Percentiles rank a stretch among this genome's conserved stretches.
phyloP scores from a whole-genome alignment of 2,888 invertebrate genomes.

The Platycheirus rosarum region DNA sequence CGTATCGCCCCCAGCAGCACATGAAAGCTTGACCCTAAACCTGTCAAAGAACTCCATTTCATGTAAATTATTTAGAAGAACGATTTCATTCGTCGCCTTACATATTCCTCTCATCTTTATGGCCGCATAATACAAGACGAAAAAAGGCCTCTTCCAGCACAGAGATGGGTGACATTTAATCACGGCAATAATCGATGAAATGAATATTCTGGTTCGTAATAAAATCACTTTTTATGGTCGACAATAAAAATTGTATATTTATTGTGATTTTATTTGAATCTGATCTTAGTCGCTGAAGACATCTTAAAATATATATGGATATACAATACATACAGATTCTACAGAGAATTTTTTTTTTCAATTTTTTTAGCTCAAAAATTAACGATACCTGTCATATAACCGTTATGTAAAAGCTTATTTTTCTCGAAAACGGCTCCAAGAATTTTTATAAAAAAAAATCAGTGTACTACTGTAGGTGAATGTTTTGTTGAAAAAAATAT shows the following conservation, averaged over 20 bases:
- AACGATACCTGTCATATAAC: too few relatives aligned
- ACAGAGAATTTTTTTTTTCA: not conserved
- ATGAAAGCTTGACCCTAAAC: constrained; percentile 72
- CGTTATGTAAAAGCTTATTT: too few relatives aligned
- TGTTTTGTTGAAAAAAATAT: too few relatives aligned
- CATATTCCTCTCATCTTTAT: not conserved
- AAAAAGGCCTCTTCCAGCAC: too few relatives aligned
- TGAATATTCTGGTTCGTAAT: constrained; percentile 70
- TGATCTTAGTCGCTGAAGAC: constrained; percentile 52
- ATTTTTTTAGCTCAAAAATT: not conserved
- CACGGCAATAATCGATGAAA: constrained; percentile 70
- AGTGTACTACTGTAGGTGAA: too few relatives aligned
- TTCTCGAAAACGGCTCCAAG: too few relatives aligned
- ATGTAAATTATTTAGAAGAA: constrained; percentile 63
- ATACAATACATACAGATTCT: not conserved
- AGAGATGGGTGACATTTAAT: constrained; percentile 56
- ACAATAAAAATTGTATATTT: constrained; percentile 66
- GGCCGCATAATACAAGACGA: too few relatives aligned
- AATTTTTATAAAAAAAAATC: too few relatives aligned
- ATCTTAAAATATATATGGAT: constrained; percentile 21
- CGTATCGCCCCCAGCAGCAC: constrained; percentile 26
- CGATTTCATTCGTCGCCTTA: constrained; percentile 25
- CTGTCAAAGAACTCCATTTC: constrained; percentile 68
- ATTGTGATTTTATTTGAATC: constrained; percentile 65
- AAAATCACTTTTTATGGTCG: constrained; percentile 69